Base-by-base conservation (phyloP, 2,113 vertebrate species). In the Muntiacus muntjak region DNA sequence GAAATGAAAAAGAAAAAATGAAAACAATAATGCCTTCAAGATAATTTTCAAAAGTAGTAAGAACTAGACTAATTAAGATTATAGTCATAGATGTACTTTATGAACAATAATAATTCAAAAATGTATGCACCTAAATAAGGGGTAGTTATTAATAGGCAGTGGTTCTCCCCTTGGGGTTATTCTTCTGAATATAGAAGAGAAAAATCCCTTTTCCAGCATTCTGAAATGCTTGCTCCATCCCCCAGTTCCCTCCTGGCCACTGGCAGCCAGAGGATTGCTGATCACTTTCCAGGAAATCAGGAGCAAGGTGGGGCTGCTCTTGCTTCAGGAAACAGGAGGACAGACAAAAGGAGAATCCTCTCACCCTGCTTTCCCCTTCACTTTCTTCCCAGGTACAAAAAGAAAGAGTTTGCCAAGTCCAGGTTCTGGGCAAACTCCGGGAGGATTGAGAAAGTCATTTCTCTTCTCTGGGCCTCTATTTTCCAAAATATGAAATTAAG, bases 251-350 rank as follows among this genome's bases (percentile, higher is more conserved):
- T 92, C 25, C 7, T 7, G n/a, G 89, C 82, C 87, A 58, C 55
- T 74, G 64, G 76, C 60, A 74, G 79, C 57, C 13, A 21, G 5
- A 4, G 45, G 58, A 45, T 4, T 45, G 71, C 82, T 86, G 93
- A 96, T 36, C 54, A 87, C 95, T 95, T 96, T 97, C 92, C 87
- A 96, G 90, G 95, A 96, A 97, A 97, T 64, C 55, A 28, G 84
- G 64, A 62, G 1, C 55, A 2, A 30, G n/a, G 15, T 62, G 21
- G 47, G 25, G 45, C 25, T 64, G 28, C 10, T 85, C 54, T 30
- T 90, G 64, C 55, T 97, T 86, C 28, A 25, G 45, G 89, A 91
- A 78, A 30, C 71, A 58, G 25, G 28, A 91, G 19, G 76, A 52
- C 52, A 94, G 67, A 94, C 54, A 91, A 91, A 96, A 60, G 26